A percentile compares a stretch with the other conserved stretches of the same genome.
Conservation (phyloP, 2,797 vertebrate genomes). For the Pygocentrus nattereri region DNA sequence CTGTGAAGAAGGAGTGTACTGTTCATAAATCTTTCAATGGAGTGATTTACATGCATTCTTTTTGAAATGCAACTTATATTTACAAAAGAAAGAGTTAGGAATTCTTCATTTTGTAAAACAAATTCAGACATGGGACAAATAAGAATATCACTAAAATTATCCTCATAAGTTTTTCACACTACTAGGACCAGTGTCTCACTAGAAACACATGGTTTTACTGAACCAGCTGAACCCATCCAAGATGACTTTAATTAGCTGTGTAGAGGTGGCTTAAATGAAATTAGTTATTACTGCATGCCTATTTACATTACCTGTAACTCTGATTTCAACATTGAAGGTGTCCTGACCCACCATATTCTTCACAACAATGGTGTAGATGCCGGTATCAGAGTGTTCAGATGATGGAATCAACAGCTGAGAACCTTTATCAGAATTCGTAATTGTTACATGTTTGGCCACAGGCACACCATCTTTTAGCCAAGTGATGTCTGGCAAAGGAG, state of each 20-base stretch:
- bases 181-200: too few species aligned
- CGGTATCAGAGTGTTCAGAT: constrained; percentile 81
- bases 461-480: constrained; percentile 88
- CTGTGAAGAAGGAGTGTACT: background rate
- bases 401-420: constrained; percentile 84
- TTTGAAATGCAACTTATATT: too few species aligned
- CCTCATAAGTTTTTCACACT: too few species aligned
- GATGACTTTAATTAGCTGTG: background rate
- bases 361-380: constrained; percentile 83
- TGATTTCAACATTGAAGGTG: constrained; percentile 81
- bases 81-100: too few species aligned
- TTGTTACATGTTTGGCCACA: constrained; percentile 75
- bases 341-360: constrained; percentile 80
- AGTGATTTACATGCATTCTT: background rate
- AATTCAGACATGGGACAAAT: background rate
- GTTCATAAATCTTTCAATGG: too few species aligned
- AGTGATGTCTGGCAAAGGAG: constrained; percentile 81
- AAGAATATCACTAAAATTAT: too few species aligned
- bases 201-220: too few species aligned
- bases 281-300: background rate
- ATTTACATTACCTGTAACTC: constrained; percentile 83
- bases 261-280: background rate
- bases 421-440: constrained; percentile 77
- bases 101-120: background rate
- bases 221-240: background rate